Evolutionary conservation across 2,888 invertebrate species (phyloP).

Genomic region (Nycteola revayana): DNA sequence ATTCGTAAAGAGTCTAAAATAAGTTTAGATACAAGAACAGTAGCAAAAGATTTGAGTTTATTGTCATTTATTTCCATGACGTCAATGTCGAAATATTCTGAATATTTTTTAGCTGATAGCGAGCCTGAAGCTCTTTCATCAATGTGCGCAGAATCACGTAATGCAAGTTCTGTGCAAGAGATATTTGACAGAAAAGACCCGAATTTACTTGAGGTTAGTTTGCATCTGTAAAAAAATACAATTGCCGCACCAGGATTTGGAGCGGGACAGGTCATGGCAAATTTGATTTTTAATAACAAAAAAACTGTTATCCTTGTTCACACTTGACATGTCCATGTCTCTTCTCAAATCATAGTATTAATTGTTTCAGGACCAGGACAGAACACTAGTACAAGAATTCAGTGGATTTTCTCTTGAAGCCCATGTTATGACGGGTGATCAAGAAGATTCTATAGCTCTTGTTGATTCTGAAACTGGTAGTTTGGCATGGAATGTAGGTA

Average conservation of each 20-base stretch:
- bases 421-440: slow-evolving; percentile 49
- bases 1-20: slow-evolving; percentile 35
- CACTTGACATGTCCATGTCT: too few species aligned
- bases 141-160: slow-evolving; percentile 12
- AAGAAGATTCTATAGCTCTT: slow-evolving; percentile 52
- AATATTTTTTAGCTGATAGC: slow-evolving; percentile 52
- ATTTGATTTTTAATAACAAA: too few species aligned
- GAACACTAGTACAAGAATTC: slow-evolving; percentile 56
- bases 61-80: slow-evolving; percentile 56
- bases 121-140: slow-evolving; percentile 30
- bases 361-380: too few species aligned
- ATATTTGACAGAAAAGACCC: slow-evolving; percentile 61
- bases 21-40: slow-evolving; percentile 31
- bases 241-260: too few species aligned
- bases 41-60: slow-evolving; percentile 46
- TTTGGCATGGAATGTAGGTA: slow-evolving; percentile 38
- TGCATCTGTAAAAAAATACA: too few species aligned
- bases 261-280: too few species aligned
- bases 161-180: slow-evolving; percentile 44
- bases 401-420: slow-evolving; percentile 64
- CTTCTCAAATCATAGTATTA: too few species aligned
- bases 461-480: slow-evolving; percentile 68
- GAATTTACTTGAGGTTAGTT: slow-evolving; percentile 38
- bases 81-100: slow-evolving; percentile 53
- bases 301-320: too few species aligned